Evolutionary conservation across 1,140 invertebrate species (phyloP).

Genomic region (Dendroctonus ponderosae): DNA sequence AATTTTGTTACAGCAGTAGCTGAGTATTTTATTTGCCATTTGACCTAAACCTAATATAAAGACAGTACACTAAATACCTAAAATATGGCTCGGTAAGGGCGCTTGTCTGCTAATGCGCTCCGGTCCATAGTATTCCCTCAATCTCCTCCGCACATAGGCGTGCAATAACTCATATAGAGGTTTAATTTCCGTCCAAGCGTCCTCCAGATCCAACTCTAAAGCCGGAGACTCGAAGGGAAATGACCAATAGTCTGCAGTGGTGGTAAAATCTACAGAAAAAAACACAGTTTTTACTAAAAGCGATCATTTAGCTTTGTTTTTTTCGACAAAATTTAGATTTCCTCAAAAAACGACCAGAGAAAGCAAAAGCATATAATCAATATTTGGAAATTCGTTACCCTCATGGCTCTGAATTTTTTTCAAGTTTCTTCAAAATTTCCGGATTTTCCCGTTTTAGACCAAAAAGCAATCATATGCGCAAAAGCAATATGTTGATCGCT

Average conservation of each 20-base stretch:
- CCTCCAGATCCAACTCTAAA: constrained; percentile 73
- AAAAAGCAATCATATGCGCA: too few relatives aligned
- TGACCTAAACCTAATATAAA: background rate
- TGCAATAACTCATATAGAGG: constrained; percentile 88
- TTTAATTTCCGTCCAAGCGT: constrained; percentile 78
- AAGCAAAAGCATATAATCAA: too few relatives aligned
- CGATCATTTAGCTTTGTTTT: too few relatives aligned
- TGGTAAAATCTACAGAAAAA: constrained; percentile 69
- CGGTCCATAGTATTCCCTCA: constrained; percentile 78
- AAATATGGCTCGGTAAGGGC: constrained; percentile 85
- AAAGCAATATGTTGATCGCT: too few relatives aligned
- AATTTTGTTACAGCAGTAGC: too few relatives aligned
- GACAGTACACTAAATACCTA: constrained; percentile 47
- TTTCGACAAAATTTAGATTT: too few relatives aligned
- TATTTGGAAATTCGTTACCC: too few relatives aligned
- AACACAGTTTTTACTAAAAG: constrained; percentile 14
- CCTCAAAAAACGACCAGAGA: too few relatives aligned
- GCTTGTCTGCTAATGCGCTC: constrained; percentile 76
- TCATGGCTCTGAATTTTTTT: too few relatives aligned
- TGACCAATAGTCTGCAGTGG: constrained; percentile 80
- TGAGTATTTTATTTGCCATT: too few relatives aligned
- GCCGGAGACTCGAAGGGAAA: constrained; percentile 75
- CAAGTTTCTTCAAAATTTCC: too few relatives aligned
- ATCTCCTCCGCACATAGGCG: constrained; percentile 80
- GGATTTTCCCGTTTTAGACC: too few relatives aligned